phyloP scores from a whole-genome alignment of 1,140 invertebrate genomes.

The Parapsyche elsis region DNA sequence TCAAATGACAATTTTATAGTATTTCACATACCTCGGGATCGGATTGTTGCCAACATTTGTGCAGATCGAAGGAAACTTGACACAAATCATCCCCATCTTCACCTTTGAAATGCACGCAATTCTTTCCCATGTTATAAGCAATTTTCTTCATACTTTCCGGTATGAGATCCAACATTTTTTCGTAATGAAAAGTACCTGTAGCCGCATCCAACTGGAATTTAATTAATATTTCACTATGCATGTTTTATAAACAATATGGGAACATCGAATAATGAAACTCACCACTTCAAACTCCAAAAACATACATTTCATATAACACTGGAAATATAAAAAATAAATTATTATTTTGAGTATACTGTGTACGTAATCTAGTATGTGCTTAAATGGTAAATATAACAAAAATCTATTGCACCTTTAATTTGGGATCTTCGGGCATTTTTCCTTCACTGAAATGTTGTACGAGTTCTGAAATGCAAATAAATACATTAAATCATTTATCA shows the following conservation, averaged over 20 bases:
- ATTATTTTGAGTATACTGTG: slow-evolving; percentile 7
- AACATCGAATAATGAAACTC: slow-evolving; percentile 41
- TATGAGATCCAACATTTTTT: slow-evolving; percentile 55
- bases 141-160: slow-evolving; percentile 57
- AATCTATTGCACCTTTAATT: slow-evolving; percentile 54
- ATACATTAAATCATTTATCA: background rate
- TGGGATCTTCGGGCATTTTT: slow-evolving; percentile 55
- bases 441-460: slow-evolving; percentile 56
- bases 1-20: too few relatives aligned
- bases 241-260: background rate
- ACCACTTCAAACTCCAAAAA: slow-evolving; percentile 57
- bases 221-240: slow-evolving; percentile 1
- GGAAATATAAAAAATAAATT: slow-evolving; percentile 36
- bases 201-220: slow-evolving; percentile 48
- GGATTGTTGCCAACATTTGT: slow-evolving; percentile 56
- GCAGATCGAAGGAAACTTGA: slow-evolving; percentile 56
- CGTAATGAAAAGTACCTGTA: slow-evolving; percentile 55
- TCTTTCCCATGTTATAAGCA: slow-evolving; percentile 57
- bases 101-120: slow-evolving; percentile 57
- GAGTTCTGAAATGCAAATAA: slow-evolving; percentile 46
- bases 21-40: slow-evolving; percentile 53
- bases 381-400: background rate
- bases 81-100: slow-evolving; percentile 55
- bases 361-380: background rate
- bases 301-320: slow-evolving; percentile 58